These are phyloP conservation scores for Drosophila ananassae DNA, from an alignment of 1,140 invertebrate species.

Conservation along the genomic window DNA sequence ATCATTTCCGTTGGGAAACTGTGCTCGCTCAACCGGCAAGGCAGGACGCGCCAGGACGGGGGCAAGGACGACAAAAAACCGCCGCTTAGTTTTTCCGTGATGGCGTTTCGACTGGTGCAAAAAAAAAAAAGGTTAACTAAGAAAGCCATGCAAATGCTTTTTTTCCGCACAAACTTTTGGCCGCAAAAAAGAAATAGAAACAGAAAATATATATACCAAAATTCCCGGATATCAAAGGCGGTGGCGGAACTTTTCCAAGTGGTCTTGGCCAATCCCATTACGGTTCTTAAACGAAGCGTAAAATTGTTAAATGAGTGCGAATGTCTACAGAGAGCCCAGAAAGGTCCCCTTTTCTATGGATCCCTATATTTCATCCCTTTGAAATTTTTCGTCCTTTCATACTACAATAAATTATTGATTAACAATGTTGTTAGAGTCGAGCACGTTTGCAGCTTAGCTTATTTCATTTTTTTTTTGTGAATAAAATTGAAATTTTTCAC, in stretches of 20 bases:
- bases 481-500: slow-evolving; percentile 46
- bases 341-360: slow-evolving; percentile 3
- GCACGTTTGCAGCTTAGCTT: slow-evolving; percentile 45
- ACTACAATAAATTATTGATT: slow-evolving; percentile 71
- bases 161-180: slow-evolving; percentile 52
- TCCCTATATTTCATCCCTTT: slow-evolving; percentile 12
- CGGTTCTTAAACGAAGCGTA: slow-evolving; percentile 76
- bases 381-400: slow-evolving; percentile 30
- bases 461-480: slow-evolving; percentile 29
- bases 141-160: slow-evolving; percentile 67
- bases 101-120: slow-evolving; percentile 25
- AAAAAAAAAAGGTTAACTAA: slow-evolving; percentile 76
- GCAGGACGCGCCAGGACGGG: slow-evolving; percentile 5
- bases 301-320: slow-evolving; percentile 83
- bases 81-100: slow-evolving; percentile 53
- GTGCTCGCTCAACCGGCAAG: slow-evolving; percentile 64
- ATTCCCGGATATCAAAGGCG: slow-evolving; percentile 46
- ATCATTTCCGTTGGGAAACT: slow-evolving; percentile 80
- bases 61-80: slow-evolving; percentile 20
- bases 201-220: slow-evolving; percentile 13
- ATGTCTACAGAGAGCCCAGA: slow-evolving; percentile 33
- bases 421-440: slow-evolving; percentile 60
- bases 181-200: slow-evolving; percentile 7
- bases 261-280: slow-evolving; percentile 47
- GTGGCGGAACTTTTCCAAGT: slow-evolving; percentile 18